Conservation (phyloP, 2,113 vertebrate genomes). For the Pygoscelis antarcticus region DNA sequence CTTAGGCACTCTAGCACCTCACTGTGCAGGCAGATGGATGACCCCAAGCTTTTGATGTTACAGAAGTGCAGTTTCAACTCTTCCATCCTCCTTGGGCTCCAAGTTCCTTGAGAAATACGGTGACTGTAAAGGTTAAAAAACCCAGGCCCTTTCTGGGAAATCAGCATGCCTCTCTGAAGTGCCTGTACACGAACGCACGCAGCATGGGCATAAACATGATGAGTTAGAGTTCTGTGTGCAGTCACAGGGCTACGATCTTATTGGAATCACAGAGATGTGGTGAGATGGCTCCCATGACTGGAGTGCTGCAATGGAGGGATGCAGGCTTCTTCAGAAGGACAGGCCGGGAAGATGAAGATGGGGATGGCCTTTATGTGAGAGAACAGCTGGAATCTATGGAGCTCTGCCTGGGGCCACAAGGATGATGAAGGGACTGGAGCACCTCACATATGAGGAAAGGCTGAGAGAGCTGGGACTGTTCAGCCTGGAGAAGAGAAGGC, state of each 20-base stretch:
- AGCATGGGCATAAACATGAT: not conserved
- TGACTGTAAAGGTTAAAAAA: not conserved
- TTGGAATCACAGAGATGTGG: too few species aligned
- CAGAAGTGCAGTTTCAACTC: not conserved
- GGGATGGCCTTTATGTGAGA: not conserved
- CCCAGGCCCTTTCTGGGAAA: not conserved
- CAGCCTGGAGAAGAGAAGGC: not conserved
- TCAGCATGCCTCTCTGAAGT: not conserved
- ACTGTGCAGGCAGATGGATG: too few species aligned
- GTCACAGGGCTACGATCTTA: not conserved
- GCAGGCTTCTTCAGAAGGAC: not conserved
- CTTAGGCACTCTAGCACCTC: too few species aligned
- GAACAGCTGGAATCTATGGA: not conserved
- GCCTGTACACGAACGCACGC: not conserved
- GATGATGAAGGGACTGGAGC: not conserved
- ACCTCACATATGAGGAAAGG: not conserved
- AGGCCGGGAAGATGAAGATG: not conserved
- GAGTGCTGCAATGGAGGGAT: not conserved
- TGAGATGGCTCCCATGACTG: not conserved
- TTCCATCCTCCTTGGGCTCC: not conserved
- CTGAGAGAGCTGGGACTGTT: not conserved
- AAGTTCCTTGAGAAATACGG: not conserved
- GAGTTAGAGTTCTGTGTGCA: not conserved
- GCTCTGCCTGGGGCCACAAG: not conserved
- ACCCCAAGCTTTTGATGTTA: not conserved